Base-by-base conservation (phyloP, 2,888 invertebrate species). In the Stictocephala bisonia region DNA sequence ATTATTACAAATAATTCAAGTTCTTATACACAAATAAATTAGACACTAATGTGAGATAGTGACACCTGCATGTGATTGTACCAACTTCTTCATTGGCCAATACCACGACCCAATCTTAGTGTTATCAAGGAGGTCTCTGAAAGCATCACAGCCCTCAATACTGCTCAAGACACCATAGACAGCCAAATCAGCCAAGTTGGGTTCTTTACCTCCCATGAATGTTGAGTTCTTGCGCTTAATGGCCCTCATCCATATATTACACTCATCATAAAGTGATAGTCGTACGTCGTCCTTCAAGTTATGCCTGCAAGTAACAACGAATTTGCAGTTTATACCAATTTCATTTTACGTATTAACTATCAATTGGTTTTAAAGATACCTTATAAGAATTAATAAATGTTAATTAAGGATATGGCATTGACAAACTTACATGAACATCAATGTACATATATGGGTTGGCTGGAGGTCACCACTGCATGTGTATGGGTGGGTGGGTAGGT, bases 111-210 rank as follows among this genome's bases (percentile, higher is more conserved):
- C 88, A 66, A 97, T 90, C 64, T 90, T 88, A 0, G 96, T 94
- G 79, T 94, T 87, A 1, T 86, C 79, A 35, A 92, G 83, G 53
- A 93, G 85, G 83, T 98, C 98, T 79, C 91, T 86, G 83, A 98
- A 98, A 0, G 98, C 95, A 44, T 87, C 84, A 81, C 97, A 97
- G 0, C 97, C 97, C 84, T 98, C 96, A 82, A 98, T 96, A 82
- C 97, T 96, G 82, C 90, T 93, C 3, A 98, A 86, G 2, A 96
- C 90, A 0, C 98, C 98, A 82, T 91, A 98, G 0, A 97, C 93
- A 0, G 96, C 90, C 64, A 99, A 86, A 86, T 99, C 99, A 0
- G 97, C 94, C 6, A 99, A 86, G 83, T 97, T 94, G 0, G 99
- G 99, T 76, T 88, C 83, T 15, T 88, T 84, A 0, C 98, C 99